Conservation (phyloP, 2,888 invertebrate species). For the Carterocephalus palaemon region DNA sequence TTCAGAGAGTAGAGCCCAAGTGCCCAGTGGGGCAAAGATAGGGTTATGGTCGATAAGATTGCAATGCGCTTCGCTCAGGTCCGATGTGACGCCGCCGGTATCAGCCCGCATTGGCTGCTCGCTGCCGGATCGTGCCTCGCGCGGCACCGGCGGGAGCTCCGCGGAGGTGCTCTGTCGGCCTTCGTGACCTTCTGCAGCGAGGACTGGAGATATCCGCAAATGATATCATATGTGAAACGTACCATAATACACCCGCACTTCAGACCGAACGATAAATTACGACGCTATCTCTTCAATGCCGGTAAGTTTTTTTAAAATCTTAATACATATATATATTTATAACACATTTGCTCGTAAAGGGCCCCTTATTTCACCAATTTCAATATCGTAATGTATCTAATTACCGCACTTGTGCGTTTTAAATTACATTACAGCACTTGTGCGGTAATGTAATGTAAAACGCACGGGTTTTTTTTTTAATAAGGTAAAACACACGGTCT, state of each 20-base stretch:
- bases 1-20: no score
- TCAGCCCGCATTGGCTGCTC: slow-evolving; percentile 62
- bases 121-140: slow-evolving; percentile 60
- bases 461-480: no score
- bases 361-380: no score
- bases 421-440: no score
- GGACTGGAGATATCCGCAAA: slow-evolving; percentile 54
- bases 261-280: slow-evolving; percentile 41
- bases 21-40: no score
- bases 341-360: no score
- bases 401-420: no score
- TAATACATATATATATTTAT: not conserved
- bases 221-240: slow-evolving; percentile 59
- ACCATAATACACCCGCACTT: slow-evolving; percentile 58
- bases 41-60: no score
- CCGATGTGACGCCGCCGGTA: slow-evolving; percentile 61
- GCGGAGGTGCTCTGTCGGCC: slow-evolving; percentile 49
- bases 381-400: no score
- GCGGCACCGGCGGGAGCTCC: slow-evolving; percentile 44
- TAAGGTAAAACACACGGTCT: no score
- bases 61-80: no score
- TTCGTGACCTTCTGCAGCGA: slow-evolving; percentile 59
- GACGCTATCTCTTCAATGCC: slow-evolving; percentile 56
- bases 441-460: no score
- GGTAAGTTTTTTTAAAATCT: slow-evolving; percentile 39